Percentiles rank a stretch among this genome's conserved stretches.
phyloP scores from a whole-genome alignment of 2,888 invertebrate species.

The Periphyllus acericola region DNA sequence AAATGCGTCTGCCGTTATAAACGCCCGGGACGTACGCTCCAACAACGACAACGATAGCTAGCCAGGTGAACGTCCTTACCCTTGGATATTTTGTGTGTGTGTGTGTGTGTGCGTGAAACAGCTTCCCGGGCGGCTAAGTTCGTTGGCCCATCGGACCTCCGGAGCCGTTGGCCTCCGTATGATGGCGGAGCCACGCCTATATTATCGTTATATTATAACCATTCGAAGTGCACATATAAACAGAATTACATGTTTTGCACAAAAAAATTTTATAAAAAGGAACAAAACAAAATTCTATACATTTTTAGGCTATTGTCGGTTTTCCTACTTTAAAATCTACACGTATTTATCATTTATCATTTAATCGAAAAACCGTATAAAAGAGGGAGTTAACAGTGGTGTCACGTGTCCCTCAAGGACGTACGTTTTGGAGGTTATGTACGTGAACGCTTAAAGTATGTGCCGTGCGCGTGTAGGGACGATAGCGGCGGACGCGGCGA shows the following conservation, averaged over 20 bases:
- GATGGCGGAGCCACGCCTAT: slow-evolving; percentile 33
- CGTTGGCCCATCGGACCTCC: slow-evolving; percentile 60
- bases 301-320: background rate
- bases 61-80: slow-evolving; percentile 61
- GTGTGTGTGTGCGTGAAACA: slow-evolving; percentile 14
- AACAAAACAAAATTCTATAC: slow-evolving; percentile 7
- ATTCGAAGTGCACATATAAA: slow-evolving; percentile 15
- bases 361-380: background rate
- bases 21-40: slow-evolving; percentile 18
- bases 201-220: slow-evolving; percentile 17
- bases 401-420: slow-evolving; percentile 51
- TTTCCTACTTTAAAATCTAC: background rate
- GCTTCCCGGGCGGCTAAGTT: slow-evolving; percentile 58
- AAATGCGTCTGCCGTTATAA: slow-evolving; percentile 57
- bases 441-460: slow-evolving; percentile 32
- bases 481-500: background rate
- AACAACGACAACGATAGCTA: slow-evolving; percentile 13
- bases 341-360: background rate
- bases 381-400: background rate
- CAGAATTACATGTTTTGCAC: slow-evolving; percentile 38
- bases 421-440: slow-evolving; percentile 55
- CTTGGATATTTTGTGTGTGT: slow-evolving; percentile 37
- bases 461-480: background rate
- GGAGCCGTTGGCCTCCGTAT: slow-evolving; percentile 54
- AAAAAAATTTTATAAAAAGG: background rate